Percentiles rank a stretch among this genome's conserved stretches.
Evolutionary conservation across 1,140 invertebrate species (phyloP).

Genomic region (Drosophila biarmipes): DNA sequence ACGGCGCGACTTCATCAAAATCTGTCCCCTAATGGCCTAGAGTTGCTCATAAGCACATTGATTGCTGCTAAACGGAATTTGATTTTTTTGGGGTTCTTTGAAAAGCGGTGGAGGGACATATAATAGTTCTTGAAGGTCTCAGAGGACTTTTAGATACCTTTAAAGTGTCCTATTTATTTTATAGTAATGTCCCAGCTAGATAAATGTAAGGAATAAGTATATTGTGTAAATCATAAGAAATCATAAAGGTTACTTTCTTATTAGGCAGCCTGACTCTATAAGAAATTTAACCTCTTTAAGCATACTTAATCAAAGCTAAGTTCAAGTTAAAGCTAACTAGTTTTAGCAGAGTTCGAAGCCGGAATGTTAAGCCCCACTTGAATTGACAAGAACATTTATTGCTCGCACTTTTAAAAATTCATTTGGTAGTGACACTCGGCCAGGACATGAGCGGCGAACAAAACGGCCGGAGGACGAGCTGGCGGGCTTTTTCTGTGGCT

Average conservation of each 20-base stretch:
- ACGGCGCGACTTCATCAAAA: slow-evolving; percentile 71
- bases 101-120: background rate
- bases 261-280: too few relatives aligned
- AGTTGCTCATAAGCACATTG: slow-evolving; percentile 32
- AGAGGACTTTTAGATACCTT: background rate
- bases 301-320: background rate
- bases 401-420: slow-evolving; percentile 67
- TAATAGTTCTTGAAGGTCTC: background rate
- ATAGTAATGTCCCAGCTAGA: too few relatives aligned
- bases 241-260: too few relatives aligned
- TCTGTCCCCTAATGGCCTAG: slow-evolving; percentile 49
- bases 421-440: slow-evolving; percentile 57
- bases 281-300: too few relatives aligned
- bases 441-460: slow-evolving; percentile 39
- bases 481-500: slow-evolving; percentile 6
- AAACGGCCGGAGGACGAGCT: slow-evolving; percentile 27
- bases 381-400: slow-evolving; percentile 36
- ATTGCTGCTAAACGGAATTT: slow-evolving; percentile 19
- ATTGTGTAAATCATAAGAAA: too few relatives aligned
- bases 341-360: slow-evolving; percentile 2
- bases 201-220: too few relatives aligned
- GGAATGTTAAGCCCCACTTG: background rate
- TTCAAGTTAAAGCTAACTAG: background rate
- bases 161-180: background rate
- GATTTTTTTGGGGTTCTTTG: slow-evolving; percentile 18